These are phyloP conservation scores for Chironex yamaguchii DNA, from an alignment of 30 jellyfish, hydroid and myxozoan genomes.

Conservation along the genomic window DNA sequence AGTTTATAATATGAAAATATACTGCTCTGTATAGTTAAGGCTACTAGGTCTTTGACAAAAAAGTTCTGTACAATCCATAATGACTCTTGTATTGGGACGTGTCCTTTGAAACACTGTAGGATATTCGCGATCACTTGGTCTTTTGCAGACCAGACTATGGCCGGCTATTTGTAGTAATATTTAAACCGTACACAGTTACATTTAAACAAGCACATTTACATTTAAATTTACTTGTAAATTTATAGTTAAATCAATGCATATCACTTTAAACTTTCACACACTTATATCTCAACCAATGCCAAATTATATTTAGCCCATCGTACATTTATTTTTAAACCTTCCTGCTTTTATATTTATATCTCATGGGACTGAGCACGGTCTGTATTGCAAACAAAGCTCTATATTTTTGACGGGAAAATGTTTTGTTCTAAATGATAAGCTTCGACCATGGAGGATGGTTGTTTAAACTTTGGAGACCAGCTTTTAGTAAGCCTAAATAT, in stretches of 20 bases:
- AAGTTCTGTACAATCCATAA: conserved; percentile 71
- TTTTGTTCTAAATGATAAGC: too few relatives aligned
- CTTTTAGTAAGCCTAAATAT: conserved; percentile 44
- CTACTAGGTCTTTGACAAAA: conserved; percentile 70
- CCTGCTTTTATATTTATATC: conserved; percentile 14
- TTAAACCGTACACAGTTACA: too few relatives aligned
- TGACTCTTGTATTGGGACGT: conserved; percentile 58
- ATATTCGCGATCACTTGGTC: too few relatives aligned
- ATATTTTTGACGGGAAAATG: too few relatives aligned
- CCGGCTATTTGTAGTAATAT: too few relatives aligned
- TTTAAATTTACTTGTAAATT: too few relatives aligned
- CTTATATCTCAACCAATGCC: too few relatives aligned
- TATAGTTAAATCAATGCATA: too few relatives aligned
- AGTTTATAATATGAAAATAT: conserved; percentile 52
- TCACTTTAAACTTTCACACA: too few relatives aligned
- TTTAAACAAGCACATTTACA: too few relatives aligned
- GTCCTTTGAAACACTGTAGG: conserved; percentile 30
- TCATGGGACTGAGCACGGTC: conserved; percentile 39
- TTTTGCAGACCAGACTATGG: too few relatives aligned
- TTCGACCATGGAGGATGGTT: conserved; percentile 16
- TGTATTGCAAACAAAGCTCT: conserved; percentile 35
- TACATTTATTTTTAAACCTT: not conserved
- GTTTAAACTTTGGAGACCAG: conserved; percentile 42
- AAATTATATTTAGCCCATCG: too few relatives aligned
- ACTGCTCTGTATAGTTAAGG: conserved; percentile 26